Evolutionary conservation across 2,113 vertebrate species (phyloP).

Genomic region (Sander lucioperca): DNA sequence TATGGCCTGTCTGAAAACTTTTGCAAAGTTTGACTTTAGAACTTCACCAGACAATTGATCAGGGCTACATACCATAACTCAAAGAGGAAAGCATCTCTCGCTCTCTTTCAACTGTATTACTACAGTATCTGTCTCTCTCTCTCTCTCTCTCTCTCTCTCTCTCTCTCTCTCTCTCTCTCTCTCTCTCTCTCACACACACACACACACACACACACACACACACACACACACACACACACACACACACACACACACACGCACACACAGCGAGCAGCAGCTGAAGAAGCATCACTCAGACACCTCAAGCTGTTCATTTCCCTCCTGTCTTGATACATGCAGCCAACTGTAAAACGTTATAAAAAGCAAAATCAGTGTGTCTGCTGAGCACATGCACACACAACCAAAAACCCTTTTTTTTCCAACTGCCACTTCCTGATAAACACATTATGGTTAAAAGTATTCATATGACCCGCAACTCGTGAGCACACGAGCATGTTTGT

Average conservation of each 20-base stretch:
- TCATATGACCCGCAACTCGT: not conserved
- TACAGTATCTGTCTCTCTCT: conserved; percentile 3
- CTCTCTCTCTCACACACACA: too few species aligned
- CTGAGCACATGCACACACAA: not conserved
- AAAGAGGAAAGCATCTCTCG: conserved; percentile 34
- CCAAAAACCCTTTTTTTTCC: not conserved
- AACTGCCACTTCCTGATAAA: conserved; percentile 28
- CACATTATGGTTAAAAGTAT: conserved; percentile 42
- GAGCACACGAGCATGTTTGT: not conserved
- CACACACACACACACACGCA: conserved; percentile 7
- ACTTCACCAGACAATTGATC: conserved; percentile 75
- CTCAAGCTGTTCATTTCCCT: conserved; percentile 73
- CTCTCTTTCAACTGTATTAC: conserved; percentile 10
- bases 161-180: too few species aligned
- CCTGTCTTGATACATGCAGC: conserved; percentile 64
- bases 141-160: not conserved
- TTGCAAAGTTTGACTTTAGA: conserved; percentile 66
- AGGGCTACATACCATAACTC: conserved; percentile 62
- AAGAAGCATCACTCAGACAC: conserved; percentile 66
- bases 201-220: conserved; percentile 13
- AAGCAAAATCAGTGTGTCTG: conserved; percentile 30
- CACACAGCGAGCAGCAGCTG: conserved; percentile 45
- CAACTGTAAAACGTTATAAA: conserved; percentile 67
- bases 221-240: not conserved
- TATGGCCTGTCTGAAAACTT: conserved; percentile 77